Base-by-base conservation (phyloP, 2,113 vertebrate species). In the Sylvilagus bachmani region DNA sequence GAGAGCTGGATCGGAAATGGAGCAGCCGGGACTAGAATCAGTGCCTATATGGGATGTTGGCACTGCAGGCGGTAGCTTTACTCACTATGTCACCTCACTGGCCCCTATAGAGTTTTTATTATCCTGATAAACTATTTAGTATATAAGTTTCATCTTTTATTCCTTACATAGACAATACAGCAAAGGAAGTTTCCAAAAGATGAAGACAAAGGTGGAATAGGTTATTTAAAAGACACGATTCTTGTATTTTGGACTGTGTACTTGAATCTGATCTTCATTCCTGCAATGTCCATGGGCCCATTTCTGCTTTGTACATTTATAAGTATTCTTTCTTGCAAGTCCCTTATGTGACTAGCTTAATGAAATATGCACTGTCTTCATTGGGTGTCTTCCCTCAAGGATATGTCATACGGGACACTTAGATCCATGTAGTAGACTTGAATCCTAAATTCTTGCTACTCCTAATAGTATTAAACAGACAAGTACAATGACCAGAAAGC, bases 201-300 rank as follows among this genome's bases (percentile, higher is more conserved):
- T 82, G 14, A 58, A 95, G n/a, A 33, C 4, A 87, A 78, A 94
- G 38, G 25, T 83, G 11, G 75, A 91, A 49, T 80, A 86, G 55
- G 19, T 1, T 64, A 79, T n/a, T 27, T 6, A 33, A 29, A 71
- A 69, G 38, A 62, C 69, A 81, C 69, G 14, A 16, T 69, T 79
- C 61, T 89, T 81, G 33, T 94, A 33, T 87, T 51, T 80, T 91
- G 81, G 36, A 49, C 31, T 77, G 10, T 88, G 13, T 53, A 69
- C 27, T 88, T 62, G 78, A 91, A 53, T 6, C 29, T 81, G 22
- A 83, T 36, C 61, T 84, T 90, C 7, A 75, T 17, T 69, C 14
- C 12, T 80, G 38, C 17, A 8, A 38, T 69, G 11, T 84, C 19
- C 10, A 5, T 83, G 44, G 25, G 53, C 17, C 25, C 38, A 44